Conservation (phyloP, 2,113 vertebrate species). For the Sinosuthora webbiana region DNA sequence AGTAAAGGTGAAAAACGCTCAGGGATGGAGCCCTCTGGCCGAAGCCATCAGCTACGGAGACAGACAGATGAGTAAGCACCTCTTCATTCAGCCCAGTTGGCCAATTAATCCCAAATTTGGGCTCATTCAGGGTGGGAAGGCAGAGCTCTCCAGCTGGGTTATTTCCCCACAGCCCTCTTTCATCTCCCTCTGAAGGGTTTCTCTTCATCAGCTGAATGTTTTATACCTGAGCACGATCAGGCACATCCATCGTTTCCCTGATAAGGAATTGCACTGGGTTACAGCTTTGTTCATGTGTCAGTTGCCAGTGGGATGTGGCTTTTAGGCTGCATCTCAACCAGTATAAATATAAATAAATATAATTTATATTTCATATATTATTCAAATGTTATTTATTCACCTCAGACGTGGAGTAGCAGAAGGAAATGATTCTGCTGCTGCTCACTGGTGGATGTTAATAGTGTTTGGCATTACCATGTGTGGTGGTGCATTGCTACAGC, state of each 20-base stretch:
- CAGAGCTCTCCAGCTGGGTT: not conserved
- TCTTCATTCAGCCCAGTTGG: not conserved
- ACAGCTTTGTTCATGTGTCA: rapidly evolving
- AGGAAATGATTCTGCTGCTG: not conserved
- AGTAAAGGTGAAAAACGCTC: slow-evolving; percentile 99
- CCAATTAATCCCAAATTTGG: not conserved
- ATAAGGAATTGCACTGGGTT: not conserved
- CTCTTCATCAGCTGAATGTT: not conserved
- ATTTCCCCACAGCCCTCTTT: not conserved
- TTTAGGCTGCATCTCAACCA: not conserved
- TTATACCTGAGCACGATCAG: not conserved
- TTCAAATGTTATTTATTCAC: not conserved
- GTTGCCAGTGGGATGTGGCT: not conserved
- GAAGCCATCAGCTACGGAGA: slow-evolving; percentile 99
- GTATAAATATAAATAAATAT: not conserved
- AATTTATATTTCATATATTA: not conserved
- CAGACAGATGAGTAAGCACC: slow-evolving; percentile 95
- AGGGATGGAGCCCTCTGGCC: slow-evolving; percentile 99
- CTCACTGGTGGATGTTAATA: not conserved
- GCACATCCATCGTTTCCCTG: not conserved
- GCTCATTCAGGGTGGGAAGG: not conserved
- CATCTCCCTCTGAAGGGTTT: not conserved
- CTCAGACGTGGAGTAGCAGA: not conserved
- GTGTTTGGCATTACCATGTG: not conserved
- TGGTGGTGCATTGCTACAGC: not conserved